Evolutionary conservation across 2,797 vertebrate genomes (phyloP).

Genomic region (Clamator glandarius): DNA sequence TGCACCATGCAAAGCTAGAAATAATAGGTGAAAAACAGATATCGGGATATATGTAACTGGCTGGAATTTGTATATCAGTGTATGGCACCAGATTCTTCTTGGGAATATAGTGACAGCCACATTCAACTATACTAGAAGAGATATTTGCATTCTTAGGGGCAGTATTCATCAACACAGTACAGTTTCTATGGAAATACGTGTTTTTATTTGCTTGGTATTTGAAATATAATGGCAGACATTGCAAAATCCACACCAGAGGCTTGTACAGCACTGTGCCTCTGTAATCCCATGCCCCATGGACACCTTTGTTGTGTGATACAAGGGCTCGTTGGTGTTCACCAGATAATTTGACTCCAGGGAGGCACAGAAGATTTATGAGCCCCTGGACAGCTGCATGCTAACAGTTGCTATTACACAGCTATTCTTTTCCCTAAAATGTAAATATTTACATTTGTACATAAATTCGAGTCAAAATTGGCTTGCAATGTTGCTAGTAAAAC

Average conservation of each 20-base stretch:
- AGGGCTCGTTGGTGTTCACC: not conserved
- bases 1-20: not conserved
- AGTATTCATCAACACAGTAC: not conserved
- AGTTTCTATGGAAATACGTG: constrained; percentile 12
- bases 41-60: not conserved
- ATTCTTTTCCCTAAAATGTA: not conserved
- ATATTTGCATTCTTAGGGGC: not conserved
- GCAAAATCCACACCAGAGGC: not conserved
- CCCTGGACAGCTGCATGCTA: constrained; percentile 12
- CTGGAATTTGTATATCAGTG: not conserved
- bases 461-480: not conserved
- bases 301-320: not conserved
- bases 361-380: constrained; percentile 42
- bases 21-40: not conserved
- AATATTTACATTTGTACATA: not conserved
- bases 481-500: not conserved
- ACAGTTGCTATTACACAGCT: not conserved
- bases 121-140: not conserved
- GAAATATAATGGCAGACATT: not conserved
- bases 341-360: constrained; percentile 56
- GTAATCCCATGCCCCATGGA: not conserved
- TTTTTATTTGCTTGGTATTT: constrained; percentile 7
- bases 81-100: not conserved
- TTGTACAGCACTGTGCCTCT: constrained; percentile 4
- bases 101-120: not conserved